These are phyloP conservation scores for Trinectes maculatus DNA, from an alignment of 2,113 vertebrate genomes.

Conservation along the genomic window DNA sequence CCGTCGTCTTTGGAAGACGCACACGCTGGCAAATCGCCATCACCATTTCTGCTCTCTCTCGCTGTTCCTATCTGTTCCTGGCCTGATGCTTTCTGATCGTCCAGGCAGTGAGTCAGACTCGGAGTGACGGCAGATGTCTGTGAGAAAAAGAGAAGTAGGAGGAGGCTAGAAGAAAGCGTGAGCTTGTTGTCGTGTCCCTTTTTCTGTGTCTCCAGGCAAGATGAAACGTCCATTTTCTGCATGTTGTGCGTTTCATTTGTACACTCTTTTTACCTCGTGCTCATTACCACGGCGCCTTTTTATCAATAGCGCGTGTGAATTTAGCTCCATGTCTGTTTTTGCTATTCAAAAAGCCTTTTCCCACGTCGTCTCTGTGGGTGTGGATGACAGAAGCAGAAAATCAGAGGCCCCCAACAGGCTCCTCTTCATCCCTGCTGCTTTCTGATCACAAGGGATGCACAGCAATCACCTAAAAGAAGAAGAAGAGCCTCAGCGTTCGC, in stretches of 20 bases:
- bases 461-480: slow-evolving; percentile 42
- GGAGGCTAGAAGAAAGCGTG: slow-evolving; percentile 9
- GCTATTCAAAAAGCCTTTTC: slow-evolving; percentile 15
- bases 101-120: neutral
- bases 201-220: slow-evolving; percentile 34
- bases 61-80: slow-evolving; percentile 17
- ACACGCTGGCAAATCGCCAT: slow-evolving; percentile 38
- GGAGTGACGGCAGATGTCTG: slow-evolving; percentile 5
- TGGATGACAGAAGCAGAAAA: slow-evolving; percentile 23
- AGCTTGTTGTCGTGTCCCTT: slow-evolving; percentile 39
- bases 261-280: slow-evolving; percentile 44
- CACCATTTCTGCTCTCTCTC: slow-evolving; percentile 22
- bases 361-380: slow-evolving; percentile 24
- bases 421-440: slow-evolving; percentile 31
- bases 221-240: slow-evolving; percentile 55
- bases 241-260: slow-evolving; percentile 39
- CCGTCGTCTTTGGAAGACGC: slow-evolving; percentile 38
- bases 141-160: slow-evolving; percentile 6
- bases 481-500: slow-evolving; percentile 34
- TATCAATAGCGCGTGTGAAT: slow-evolving; percentile 47
- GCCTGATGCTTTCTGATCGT: slow-evolving; percentile 27
- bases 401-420: slow-evolving; percentile 15
- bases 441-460: slow-evolving; percentile 47
- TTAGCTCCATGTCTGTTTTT: slow-evolving; percentile 29
- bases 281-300: slow-evolving; percentile 62